Base-by-base conservation (phyloP, 2,113 vertebrate genomes). In the Synodontis membranacea region DNA sequence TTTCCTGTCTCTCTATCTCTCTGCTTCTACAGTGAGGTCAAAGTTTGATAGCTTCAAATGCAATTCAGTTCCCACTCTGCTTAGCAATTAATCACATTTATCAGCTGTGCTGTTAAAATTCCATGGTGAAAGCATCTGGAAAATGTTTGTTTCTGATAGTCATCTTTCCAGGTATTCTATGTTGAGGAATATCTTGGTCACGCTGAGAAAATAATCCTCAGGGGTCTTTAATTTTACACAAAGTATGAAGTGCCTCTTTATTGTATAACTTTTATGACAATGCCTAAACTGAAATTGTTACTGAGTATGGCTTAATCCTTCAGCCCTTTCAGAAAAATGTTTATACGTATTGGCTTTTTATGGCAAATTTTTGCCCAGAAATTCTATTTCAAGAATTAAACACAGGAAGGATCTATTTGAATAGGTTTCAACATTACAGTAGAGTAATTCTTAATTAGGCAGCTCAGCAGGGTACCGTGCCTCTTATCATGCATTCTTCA, bases 31-130 rank as follows among this genome's bases (percentile, higher is more conserved):
- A 12, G 21, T 76, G 46, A 34, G 39, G 58, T 50, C 48, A 48
- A 42, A 46, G 52, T 60, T 60, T 68, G 54, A 78, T 21, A 19
- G 80, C 72, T 60, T n/a, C 25, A 58, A 54, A 44, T 28, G 12
- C 82, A 10, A 28, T 39, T 46, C 56, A 72, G 25, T 46, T 58
- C 25, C 68, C 56, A 17, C 14, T 60, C 86, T 15, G 0, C 14
- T 94, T 92, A 92, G 90, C 88, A 94, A 94, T 94, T 83, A 91
- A 93, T 93, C 92, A 93, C 86, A 86, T 58, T 68, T 88, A 91
- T 91, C 93, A 92, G 92, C 86, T 91, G 90, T 90, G 89, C 90
- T 91, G 91, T 90, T 89, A 88, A 92, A 91, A 92, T 91, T 86
- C 82, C 82, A 83, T 48, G 60, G 52, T 62, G 68, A 85, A 87